phyloP scores from a whole-genome alignment of 1,140 invertebrate species.

The Lepidotrigona ventralis region DNA sequence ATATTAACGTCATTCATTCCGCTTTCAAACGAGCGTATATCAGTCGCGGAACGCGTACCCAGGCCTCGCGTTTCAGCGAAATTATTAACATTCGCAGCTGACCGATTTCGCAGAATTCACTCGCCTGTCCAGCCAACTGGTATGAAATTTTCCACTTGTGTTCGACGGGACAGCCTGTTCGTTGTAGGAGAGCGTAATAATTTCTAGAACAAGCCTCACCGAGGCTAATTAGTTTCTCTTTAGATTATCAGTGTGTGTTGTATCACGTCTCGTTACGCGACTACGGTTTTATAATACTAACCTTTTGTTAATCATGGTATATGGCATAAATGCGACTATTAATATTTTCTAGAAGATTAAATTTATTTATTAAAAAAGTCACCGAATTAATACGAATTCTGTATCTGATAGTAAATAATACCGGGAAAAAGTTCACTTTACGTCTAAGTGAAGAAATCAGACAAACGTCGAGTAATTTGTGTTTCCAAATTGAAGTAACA shows the following conservation, averaged over 20 bases:
- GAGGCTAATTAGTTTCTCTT: not conserved
- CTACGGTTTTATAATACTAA: too few relatives aligned
- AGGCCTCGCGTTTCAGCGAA: not conserved
- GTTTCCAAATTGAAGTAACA: too few relatives aligned
- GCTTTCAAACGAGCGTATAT: slow-evolving; percentile 23
- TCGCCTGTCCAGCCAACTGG: not conserved
- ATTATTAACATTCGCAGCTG: slow-evolving; percentile 57
- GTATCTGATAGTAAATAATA: too few relatives aligned
- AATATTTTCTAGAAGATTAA: too few relatives aligned
- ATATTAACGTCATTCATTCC: slow-evolving; percentile 53
- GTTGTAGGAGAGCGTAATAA: not conserved
- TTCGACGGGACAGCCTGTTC: not conserved
- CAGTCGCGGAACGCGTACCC: not conserved
- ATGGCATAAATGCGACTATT: too few relatives aligned
- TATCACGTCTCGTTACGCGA: not conserved
- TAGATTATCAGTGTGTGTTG: not conserved
- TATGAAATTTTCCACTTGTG: not conserved
- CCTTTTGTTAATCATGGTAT: too few relatives aligned
- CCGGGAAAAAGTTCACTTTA: too few relatives aligned
- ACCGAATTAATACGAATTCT: too few relatives aligned
- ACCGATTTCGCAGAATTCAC: slow-evolving; percentile 47
- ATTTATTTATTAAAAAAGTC: too few relatives aligned
- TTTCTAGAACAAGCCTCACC: too few relatives aligned
- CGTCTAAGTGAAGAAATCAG: too few relatives aligned
- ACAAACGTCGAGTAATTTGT: too few relatives aligned